phyloP scores from a whole-genome alignment of 2,888 invertebrate genomes.

The Apamea epomidion region DNA sequence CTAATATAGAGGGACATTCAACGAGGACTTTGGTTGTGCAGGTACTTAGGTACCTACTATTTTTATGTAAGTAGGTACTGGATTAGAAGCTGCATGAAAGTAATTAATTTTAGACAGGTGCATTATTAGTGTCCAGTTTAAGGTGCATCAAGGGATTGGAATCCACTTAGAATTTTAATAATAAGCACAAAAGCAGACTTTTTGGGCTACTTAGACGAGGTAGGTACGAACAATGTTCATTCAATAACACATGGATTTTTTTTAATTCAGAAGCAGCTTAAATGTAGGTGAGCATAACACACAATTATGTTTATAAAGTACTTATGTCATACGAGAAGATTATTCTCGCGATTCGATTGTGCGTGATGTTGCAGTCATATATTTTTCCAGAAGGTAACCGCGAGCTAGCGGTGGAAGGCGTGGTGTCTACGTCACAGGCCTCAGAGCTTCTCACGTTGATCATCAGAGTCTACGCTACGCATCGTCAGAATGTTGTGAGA shows the following conservation, averaged over 20 bases:
- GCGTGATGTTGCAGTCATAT: constrained; percentile 25
- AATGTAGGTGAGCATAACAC: constrained; percentile 11
- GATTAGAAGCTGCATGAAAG: neutral
- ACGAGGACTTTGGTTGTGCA: neutral
- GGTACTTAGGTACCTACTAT: neutral
- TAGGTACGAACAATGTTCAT: neutral
- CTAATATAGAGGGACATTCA: constrained; percentile 7
- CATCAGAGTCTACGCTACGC: constrained; percentile 45
- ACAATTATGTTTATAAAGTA: constrained; percentile 32
- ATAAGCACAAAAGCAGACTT: neutral
- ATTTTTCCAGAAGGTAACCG: constrained; percentile 39
- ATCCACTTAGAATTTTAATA: neutral
- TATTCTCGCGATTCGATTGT: constrained; percentile 11
- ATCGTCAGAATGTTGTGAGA: constrained; percentile 46
- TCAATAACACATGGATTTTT: neutral
- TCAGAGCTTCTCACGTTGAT: constrained; percentile 51
- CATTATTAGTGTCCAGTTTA: neutral
- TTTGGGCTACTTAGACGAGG: neutral
- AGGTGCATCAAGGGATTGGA: neutral
- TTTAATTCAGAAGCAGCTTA: constrained; percentile 2
- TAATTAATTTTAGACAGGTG: neutral
- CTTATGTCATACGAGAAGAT: constrained; percentile 17
- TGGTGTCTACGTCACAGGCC: constrained; percentile 51
- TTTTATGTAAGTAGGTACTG: neutral
- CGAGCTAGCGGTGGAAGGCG: constrained; percentile 36